A percentile compares a stretch with the other conserved stretches of the same genome.
Conservation (phyloP, 2,113 vertebrate species). For the Neolamprologus devosi region DNA sequence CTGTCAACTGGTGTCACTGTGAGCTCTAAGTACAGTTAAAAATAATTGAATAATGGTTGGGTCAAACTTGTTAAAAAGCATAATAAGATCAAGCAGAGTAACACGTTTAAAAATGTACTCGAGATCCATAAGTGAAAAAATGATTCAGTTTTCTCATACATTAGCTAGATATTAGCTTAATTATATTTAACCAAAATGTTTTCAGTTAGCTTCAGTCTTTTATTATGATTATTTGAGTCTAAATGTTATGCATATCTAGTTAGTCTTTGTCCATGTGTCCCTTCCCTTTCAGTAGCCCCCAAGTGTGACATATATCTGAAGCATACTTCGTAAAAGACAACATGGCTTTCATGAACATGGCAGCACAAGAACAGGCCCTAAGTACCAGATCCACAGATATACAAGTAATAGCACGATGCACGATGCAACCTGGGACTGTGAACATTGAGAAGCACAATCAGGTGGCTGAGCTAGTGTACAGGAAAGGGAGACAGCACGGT, state of each 20-base stretch:
- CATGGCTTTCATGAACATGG: neutral
- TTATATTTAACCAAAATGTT: neutral
- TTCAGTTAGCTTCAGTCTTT: neutral
- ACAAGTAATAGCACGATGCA: neutral
- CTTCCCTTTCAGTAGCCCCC: neutral
- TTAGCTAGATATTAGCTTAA: neutral
- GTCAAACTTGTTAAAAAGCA: conserved; percentile 1
- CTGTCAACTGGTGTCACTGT: conserved; percentile 21
- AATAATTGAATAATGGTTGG: conserved; percentile 12
- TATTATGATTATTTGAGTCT: neutral
- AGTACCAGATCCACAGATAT: neutral
- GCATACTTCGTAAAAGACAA: neutral
- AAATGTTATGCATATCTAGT: neutral
- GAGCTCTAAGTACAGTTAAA: conserved; percentile 13
- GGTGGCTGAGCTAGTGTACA: neutral
- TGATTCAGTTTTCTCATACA: neutral
- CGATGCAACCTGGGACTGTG: neutral
- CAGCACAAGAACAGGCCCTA: neutral
- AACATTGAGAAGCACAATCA: neutral
- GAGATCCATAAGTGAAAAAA: neutral
- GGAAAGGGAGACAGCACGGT: neutral
- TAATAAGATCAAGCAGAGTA: neutral
- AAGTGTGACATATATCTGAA: neutral
- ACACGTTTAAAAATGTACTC: neutral
- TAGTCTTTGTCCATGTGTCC: neutral